phyloP scores from a whole-genome alignment of 2,888 invertebrate genomes.

The Arrhopalites spinosus region DNA sequence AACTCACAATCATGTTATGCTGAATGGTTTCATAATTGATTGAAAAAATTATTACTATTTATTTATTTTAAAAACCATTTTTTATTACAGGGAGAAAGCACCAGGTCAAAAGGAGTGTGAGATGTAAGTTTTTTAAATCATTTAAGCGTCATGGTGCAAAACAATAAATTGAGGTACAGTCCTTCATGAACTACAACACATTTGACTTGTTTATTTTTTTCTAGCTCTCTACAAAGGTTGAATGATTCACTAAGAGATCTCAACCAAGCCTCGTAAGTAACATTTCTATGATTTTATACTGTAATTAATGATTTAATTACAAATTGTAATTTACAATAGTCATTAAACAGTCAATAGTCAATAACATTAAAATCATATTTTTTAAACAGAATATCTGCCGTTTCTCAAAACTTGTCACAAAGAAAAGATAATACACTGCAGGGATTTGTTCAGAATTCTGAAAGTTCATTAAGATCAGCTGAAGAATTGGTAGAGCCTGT shows the following conservation, averaged over 20 bases:
- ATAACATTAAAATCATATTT: no score
- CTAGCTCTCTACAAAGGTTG: conserved; percentile 80
- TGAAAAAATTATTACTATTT: neutral
- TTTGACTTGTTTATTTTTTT: no score
- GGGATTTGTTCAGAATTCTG: conserved; percentile 66
- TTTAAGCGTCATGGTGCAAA: no score
- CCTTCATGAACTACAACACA: no score
- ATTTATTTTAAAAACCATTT: conserved; percentile 17
- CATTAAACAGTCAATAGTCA: no score
- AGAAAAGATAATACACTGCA: conserved; percentile 73
- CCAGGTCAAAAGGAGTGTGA: conserved; percentile 96
- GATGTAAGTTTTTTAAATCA: no score
- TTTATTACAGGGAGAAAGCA: conserved; percentile 76
- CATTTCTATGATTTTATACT: no score
- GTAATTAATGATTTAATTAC: no score
- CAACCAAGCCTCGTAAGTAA: conserved; percentile 73
- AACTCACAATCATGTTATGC: neutral
- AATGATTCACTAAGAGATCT: conserved; percentile 76
- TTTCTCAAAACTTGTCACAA: conserved; percentile 76
- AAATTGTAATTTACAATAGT: no score
- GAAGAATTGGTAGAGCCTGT: conserved; percentile 82
- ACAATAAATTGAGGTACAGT: no score
- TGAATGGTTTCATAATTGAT: neutral
- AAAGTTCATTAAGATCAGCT: conserved; percentile 62
- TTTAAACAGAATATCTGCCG: conserved; percentile 69